Evolutionary conservation across 2,888 invertebrate species (phyloP).

Genomic region (Philonicus albiceps): DNA sequence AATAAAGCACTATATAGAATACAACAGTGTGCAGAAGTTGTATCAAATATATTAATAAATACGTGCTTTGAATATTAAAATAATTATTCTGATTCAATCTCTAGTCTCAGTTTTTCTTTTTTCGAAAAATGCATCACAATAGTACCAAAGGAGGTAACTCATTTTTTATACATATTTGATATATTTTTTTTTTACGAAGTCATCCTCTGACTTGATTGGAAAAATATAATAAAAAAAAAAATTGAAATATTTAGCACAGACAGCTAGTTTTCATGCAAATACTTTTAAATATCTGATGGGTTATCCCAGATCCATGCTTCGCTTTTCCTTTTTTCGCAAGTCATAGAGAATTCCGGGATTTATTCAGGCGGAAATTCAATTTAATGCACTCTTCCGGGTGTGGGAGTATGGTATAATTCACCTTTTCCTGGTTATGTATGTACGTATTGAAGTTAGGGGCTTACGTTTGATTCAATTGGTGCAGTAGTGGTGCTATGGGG

Average conservation of each 20-base stretch:
- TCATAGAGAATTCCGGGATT: conserved; percentile 23
- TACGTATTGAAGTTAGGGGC: not conserved
- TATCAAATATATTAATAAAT: not conserved
- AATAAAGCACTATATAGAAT: not conserved
- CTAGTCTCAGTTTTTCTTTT: not conserved
- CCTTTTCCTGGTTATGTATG: not conserved
- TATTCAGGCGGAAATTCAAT: conserved; percentile 33
- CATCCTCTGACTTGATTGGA: not conserved
- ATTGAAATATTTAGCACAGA: not conserved
- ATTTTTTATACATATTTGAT: not conserved
- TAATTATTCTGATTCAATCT: not conserved
- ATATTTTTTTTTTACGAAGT: not conserved
- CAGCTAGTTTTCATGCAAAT: conserved; percentile 8
- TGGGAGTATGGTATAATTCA: not conserved
- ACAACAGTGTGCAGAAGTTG: not conserved
- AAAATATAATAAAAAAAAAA: not conserved
- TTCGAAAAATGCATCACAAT: not conserved
- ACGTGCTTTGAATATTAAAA: not conserved
- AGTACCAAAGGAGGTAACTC: not conserved
- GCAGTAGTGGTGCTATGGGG: not conserved
- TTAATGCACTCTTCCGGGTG: conserved; percentile 26
- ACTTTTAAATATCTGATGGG: conserved; percentile 19
- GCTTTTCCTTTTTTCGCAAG: not conserved
- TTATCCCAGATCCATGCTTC: not conserved
- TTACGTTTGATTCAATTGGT: not conserved